These are phyloP conservation scores for Sipunculus nudus DNA, from an alignment of 2,888 invertebrate species.

Conservation along the genomic window DNA sequence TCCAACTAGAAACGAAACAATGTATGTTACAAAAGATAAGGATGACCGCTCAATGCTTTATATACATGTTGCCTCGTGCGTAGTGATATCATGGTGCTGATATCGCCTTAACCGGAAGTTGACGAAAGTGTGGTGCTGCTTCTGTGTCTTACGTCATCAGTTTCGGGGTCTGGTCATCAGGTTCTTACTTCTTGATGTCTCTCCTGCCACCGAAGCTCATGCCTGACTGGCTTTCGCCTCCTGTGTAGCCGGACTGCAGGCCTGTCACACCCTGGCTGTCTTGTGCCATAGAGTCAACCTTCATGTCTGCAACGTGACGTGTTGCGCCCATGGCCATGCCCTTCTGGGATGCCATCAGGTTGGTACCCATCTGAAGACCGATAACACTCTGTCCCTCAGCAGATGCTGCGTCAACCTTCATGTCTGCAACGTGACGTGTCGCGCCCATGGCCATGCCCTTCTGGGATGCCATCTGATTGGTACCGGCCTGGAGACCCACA, in stretches of 20 bases:
- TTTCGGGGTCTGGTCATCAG: too few species aligned
- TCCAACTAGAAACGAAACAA: too few species aligned
- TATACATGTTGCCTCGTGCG: too few species aligned
- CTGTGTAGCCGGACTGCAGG: conserved; percentile 54
- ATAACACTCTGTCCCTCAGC: conserved; percentile 20
- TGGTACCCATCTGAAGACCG: conserved; percentile 32
- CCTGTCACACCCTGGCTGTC: conserved; percentile 48
- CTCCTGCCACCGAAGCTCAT: conserved; percentile 34
- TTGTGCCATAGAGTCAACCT: conserved; percentile 43
- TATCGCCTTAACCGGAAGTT: too few species aligned
- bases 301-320: conserved; percentile 50
- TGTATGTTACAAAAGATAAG: too few species aligned
- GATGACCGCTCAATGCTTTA: too few species aligned
- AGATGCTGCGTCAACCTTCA: conserved; percentile 44
- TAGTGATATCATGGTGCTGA: too few species aligned
- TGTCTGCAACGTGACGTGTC: conserved; percentile 51
- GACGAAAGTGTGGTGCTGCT: too few species aligned
- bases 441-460: conserved; percentile 48
- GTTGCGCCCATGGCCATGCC: conserved; percentile 39
- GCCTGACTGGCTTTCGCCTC: conserved; percentile 52
- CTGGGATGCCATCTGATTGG: conserved; percentile 26
- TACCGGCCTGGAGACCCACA: conserved; percentile 32
- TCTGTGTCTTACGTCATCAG: too few species aligned
- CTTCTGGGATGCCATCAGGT: conserved; percentile 15
- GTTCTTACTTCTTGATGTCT: conserved; percentile 12